Evolutionary conservation across 1,140 invertebrate species (phyloP).

Genomic region (Caerostris extrusa): DNA sequence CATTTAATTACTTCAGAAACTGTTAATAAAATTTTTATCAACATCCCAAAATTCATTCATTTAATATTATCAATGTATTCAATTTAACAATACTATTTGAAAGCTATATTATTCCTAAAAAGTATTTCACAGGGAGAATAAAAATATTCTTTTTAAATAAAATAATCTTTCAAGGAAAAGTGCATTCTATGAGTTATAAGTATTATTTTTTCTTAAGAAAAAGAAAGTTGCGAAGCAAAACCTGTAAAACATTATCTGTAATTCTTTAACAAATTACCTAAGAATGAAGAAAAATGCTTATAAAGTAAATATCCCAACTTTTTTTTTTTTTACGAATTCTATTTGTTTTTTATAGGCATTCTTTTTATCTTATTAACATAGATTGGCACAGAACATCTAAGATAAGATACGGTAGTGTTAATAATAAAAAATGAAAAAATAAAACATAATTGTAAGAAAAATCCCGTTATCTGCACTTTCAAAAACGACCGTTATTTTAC

Average conservation of each 20-base stretch:
- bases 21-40: too few species aligned
- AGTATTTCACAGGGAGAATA: too few species aligned
- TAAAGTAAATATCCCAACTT: neutral
- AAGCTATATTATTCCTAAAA: too few species aligned
- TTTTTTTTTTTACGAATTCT: conserved; percentile 1
- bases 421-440: neutral
- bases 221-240: neutral
- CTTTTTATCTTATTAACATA: neutral
- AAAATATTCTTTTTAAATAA: too few species aligned
- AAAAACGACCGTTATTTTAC: neutral
- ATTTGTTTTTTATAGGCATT: neutral
- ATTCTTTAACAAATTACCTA: neutral
- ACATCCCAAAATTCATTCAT: too few species aligned
- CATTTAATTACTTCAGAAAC: too few species aligned
- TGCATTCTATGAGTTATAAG: neutral
- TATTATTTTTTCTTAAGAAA: neutral
- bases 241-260: too few species aligned
- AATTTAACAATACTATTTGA: too few species aligned
- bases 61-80: too few species aligned
- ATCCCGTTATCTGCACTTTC: neutral
- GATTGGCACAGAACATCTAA: neutral
- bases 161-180: too few species aligned
- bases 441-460: conserved; percentile 5
- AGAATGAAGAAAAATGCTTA: neutral
- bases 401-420: neutral